Evolutionary conservation across 2,797 vertebrate genomes (phyloP).

Genomic region (Pangasius mekongensis): DNA sequence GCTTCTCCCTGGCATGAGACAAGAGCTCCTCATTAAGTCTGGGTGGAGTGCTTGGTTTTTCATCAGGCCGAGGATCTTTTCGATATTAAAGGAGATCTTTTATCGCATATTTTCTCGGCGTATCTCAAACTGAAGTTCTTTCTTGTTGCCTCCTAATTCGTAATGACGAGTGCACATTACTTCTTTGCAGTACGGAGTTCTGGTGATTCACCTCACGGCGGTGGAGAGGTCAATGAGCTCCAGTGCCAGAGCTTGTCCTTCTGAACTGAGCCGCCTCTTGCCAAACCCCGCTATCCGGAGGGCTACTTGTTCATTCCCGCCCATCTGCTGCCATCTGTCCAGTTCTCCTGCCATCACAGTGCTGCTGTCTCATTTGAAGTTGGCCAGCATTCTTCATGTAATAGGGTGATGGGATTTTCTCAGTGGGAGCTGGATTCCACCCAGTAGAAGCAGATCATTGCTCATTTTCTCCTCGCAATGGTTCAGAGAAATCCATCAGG

Average conservation of each 20-base stretch:
- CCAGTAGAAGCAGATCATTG: slow-evolving; percentile 11
- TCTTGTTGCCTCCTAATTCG: background rate
- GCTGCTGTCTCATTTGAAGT: slow-evolving; percentile 60
- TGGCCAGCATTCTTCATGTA: slow-evolving; percentile 62
- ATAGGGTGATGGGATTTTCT: slow-evolving; percentile 36
- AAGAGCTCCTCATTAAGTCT: slow-evolving; percentile 2
- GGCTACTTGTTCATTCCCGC: slow-evolving; percentile 75
- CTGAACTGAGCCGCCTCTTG: slow-evolving; percentile 65
- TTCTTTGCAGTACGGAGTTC: slow-evolving; percentile 11
- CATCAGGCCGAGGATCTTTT: background rate
- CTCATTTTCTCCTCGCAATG: slow-evolving; percentile 13
- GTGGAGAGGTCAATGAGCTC: slow-evolving; percentile 73
- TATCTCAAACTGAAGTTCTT: background rate
- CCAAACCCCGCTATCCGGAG: slow-evolving; percentile 77
- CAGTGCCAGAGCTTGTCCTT: slow-evolving; percentile 68
- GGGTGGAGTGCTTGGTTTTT: background rate
- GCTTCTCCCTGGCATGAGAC: slow-evolving; percentile 18
- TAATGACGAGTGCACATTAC: background rate
- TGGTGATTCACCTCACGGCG: slow-evolving; percentile 45
- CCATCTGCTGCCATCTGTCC: slow-evolving; percentile 83
- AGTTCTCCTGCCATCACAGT: slow-evolving; percentile 68
- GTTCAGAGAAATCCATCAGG: background rate
- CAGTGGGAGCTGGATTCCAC: slow-evolving; percentile 28
- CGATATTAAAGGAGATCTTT: background rate
- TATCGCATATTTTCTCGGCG: background rate